Percentiles rank a stretch among this genome's conserved stretches.
Evolutionary conservation across 2,797 vertebrate genomes (phyloP).

Genomic region (Centropyge bicolor): DNA sequence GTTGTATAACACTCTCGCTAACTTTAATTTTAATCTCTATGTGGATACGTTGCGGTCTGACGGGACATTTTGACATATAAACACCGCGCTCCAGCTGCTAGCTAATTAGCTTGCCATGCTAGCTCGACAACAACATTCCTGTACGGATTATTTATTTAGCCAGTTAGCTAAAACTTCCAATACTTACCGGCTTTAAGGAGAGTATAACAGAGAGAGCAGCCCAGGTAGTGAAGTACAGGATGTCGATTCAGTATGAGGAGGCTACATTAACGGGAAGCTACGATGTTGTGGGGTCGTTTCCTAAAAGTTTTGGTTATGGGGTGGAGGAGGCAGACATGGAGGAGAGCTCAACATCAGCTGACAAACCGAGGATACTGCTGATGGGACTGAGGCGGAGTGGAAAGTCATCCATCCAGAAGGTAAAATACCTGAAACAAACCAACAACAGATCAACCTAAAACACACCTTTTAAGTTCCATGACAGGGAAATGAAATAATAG

Average conservation of each 20-base stretch:
- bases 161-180: not conserved
- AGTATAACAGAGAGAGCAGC: not conserved
- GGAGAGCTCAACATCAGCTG: slow-evolving; percentile 78
- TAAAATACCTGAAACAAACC: slow-evolving; percentile 41
- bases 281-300: slow-evolving; percentile 88
- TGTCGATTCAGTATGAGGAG: slow-evolving; percentile 88
- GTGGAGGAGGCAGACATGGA: slow-evolving; percentile 89
- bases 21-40: rapidly evolving
- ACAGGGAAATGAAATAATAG: not conserved
- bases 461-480: not conserved
- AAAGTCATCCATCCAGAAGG: slow-evolving; percentile 97
- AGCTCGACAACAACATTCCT: slow-evolving; percentile 54
- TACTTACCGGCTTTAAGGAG: not conserved
- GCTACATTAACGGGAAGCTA: slow-evolving; percentile 84
- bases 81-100: slow-evolving; percentile 1
- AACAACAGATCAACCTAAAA: not conserved
- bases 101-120: slow-evolving; percentile 68
- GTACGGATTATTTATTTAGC: slow-evolving; percentile 22
- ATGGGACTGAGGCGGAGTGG: slow-evolving; percentile 95
- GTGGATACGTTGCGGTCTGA: not conserved
- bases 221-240: slow-evolving; percentile 37
- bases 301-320: slow-evolving; percentile 93
- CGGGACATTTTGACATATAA: not conserved
- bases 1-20: not conserved
- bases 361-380: slow-evolving; percentile 92